These are phyloP conservation scores for Sitophilus oryzae DNA, from an alignment of 1,140 invertebrate species.

Conservation along the genomic window DNA sequence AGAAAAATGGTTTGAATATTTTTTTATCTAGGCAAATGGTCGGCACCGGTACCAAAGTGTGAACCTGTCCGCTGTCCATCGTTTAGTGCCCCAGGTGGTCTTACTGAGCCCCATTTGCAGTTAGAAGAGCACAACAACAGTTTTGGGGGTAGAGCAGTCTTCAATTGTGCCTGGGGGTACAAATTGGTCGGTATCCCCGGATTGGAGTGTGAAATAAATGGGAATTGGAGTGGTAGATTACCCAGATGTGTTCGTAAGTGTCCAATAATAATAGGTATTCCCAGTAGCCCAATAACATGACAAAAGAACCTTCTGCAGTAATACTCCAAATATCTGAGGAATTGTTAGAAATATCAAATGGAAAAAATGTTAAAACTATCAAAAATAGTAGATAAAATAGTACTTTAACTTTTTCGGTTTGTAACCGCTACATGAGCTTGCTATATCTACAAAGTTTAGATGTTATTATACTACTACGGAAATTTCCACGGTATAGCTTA, in stretches of 20 bases:
- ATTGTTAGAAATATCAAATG: too few relatives aligned
- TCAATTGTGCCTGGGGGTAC: slow-evolving; percentile 78
- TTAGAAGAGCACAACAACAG: slow-evolving; percentile 59
- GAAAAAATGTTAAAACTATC: too few relatives aligned
- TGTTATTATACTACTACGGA: too few relatives aligned
- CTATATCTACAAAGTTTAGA: too few relatives aligned
- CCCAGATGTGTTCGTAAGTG: slow-evolving; percentile 66
- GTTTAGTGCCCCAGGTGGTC: slow-evolving; percentile 49
- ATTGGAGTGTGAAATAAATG: slow-evolving; percentile 69
- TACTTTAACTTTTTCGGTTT: too few relatives aligned
- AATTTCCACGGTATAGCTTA: too few relatives aligned
- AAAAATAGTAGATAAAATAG: too few relatives aligned
- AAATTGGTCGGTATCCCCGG: slow-evolving; percentile 63
- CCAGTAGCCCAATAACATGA: neutral
- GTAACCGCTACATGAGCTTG: too few relatives aligned
- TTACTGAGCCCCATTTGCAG: slow-evolving; percentile 49
- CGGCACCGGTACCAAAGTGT: slow-evolving; percentile 62
- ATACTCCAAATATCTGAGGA: too few relatives aligned
- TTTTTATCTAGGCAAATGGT: slow-evolving; percentile 63
- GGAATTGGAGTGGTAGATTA: slow-evolving; percentile 69
- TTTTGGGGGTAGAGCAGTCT: slow-evolving; percentile 64
- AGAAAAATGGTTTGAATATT: too few relatives aligned
- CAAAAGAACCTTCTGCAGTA: neutral
- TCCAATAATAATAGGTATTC: neutral
- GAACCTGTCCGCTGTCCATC: slow-evolving; percentile 66